A percentile compares a stretch with the other conserved stretches of the same genome.
Conservation (phyloP, 2,888 invertebrate genomes). For the Vannuccia rotundouncinata region DNA sequence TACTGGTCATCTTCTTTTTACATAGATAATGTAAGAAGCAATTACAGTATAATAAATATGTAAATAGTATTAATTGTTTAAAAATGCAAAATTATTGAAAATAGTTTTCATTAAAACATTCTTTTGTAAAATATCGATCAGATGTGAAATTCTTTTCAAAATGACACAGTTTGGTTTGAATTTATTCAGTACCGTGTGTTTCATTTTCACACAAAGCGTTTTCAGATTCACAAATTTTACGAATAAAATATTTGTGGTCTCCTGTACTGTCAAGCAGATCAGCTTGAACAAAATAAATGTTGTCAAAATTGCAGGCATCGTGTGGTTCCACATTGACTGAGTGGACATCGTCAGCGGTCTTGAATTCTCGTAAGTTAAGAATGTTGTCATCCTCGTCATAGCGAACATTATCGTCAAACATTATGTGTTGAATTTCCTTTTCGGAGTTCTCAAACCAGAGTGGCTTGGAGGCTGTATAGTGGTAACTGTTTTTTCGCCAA, state of each 20-base stretch:
- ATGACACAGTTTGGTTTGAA: too few relatives aligned
- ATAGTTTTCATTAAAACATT: too few relatives aligned
- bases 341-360: constrained; percentile 29
- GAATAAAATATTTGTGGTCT: constrained; percentile 49
- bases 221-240: constrained; percentile 47
- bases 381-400: constrained; percentile 52
- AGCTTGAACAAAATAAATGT: constrained; percentile 51
- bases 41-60: too few relatives aligned
- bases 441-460: constrained; percentile 50
- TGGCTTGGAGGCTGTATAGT: constrained; percentile 50
- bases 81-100: too few relatives aligned
- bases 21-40: too few relatives aligned
- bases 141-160: too few relatives aligned
- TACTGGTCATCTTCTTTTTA: too few relatives aligned
- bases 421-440: constrained; percentile 46
- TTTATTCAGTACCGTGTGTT: constrained; percentile 34
- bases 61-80: too few relatives aligned
- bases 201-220: constrained; percentile 45
- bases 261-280: constrained; percentile 50
- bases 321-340: constrained; percentile 43
- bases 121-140: too few relatives aligned
- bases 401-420: constrained; percentile 55
- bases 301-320: constrained; percentile 47
- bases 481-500: constrained; percentile 50
- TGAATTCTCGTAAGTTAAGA: constrained; percentile 49